Evolutionary conservation across 1,140 invertebrate species (phyloP).

Genomic region (Drosophila triauraria): DNA sequence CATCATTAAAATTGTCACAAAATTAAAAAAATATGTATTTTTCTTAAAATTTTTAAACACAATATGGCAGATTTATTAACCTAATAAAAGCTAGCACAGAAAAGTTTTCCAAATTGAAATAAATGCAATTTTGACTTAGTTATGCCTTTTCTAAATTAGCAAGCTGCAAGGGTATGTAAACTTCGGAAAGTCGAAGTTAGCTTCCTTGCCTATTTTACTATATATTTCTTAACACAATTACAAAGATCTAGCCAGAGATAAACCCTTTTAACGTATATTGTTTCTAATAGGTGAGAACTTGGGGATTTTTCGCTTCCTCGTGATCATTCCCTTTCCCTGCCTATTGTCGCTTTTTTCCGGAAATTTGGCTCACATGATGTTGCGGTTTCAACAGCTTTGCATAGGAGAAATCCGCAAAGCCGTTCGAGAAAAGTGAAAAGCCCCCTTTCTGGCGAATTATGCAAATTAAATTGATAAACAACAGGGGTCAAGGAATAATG

Average conservation of each 20-base stretch:
- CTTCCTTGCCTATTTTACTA: too few relatives aligned
- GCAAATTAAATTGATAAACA: conserved; percentile 37
- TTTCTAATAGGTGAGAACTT: conserved; percentile 2
- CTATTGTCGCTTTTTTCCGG: conserved; percentile 1
- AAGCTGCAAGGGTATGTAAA: too few relatives aligned
- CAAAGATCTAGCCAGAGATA: not conserved
- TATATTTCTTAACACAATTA: not conserved
- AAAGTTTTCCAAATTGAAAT: too few relatives aligned
- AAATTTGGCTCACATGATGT: not conserved
- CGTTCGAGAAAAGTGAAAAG: not conserved
- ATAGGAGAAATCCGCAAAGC: not conserved
- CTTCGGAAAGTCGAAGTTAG: too few relatives aligned
- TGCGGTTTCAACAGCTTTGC: conserved; percentile 1
- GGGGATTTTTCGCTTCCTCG: not conserved
- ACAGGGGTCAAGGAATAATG: not conserved
- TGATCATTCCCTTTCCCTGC: not conserved
- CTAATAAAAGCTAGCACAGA: too few relatives aligned
- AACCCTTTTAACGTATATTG: not conserved
- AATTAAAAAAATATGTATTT: too few relatives aligned
- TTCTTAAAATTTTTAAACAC: too few relatives aligned
- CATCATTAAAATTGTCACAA: too few relatives aligned
- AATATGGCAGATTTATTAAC: too few relatives aligned
- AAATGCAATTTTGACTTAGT: too few relatives aligned
- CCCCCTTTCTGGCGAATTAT: conserved; percentile 11
- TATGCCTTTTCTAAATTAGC: too few relatives aligned